Evolutionary conservation across 2,888 invertebrate species (phyloP).

Genomic region (Matsumyia berberina): DNA sequence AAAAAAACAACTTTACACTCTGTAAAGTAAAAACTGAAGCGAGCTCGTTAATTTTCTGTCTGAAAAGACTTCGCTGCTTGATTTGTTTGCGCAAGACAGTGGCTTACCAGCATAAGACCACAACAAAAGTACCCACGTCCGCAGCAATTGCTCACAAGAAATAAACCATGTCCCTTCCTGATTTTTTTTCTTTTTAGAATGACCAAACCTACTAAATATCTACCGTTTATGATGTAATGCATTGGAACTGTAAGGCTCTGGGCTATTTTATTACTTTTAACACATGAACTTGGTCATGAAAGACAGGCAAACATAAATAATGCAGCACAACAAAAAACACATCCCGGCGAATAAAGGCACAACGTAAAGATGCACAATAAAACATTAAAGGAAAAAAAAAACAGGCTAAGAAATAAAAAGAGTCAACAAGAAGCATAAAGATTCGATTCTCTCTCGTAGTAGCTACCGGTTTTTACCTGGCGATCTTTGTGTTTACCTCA

Average conservation of each 20-base stretch:
- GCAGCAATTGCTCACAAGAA: no score
- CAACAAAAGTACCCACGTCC: no score
- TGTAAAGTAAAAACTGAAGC: no score
- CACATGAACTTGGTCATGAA: slow-evolving; percentile 71
- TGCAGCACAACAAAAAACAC: slow-evolving; percentile 11
- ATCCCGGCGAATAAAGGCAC: slow-evolving; percentile 63
- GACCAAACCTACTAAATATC: background rate
- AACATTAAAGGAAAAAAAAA: slow-evolving; percentile 25
- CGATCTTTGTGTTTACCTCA: slow-evolving; percentile 54
- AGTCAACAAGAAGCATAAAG: slow-evolving; percentile 75
- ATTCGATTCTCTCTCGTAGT: slow-evolving; percentile 73
- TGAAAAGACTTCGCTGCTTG: no score
- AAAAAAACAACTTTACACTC: no score
- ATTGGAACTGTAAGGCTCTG: slow-evolving; percentile 13
- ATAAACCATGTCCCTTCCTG: no score
- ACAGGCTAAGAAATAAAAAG: slow-evolving; percentile 29
- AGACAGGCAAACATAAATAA: slow-evolving; percentile 54
- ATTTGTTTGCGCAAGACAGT: no score
- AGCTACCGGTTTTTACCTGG: slow-evolving; percentile 76
- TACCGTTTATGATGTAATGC: slow-evolving; percentile 53
- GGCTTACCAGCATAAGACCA: no score
- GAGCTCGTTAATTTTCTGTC: no score
- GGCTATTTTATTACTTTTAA: slow-evolving; percentile 44
- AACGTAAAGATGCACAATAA: slow-evolving; percentile 35
- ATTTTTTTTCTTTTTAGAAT: no score